These are phyloP conservation scores for Clepsis dumicolana DNA, from an alignment of 2,888 invertebrate species.

Conservation along the genomic window DNA sequence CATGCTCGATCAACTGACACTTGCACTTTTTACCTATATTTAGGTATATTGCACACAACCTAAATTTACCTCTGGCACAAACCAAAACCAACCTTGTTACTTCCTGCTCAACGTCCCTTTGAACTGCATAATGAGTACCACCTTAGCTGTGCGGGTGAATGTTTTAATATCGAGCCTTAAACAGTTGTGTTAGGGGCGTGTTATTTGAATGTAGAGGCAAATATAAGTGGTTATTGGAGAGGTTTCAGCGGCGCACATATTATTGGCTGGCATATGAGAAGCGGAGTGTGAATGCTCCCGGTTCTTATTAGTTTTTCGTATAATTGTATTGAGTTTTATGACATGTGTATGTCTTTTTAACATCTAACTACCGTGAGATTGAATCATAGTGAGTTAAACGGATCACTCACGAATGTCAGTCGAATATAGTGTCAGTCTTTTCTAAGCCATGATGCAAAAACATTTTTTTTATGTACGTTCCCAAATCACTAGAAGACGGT, in stretches of 20 bases:
- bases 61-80: not conserved
- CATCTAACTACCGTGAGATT: no score
- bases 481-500: no score
- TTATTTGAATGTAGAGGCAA: not conserved
- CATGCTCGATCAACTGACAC: conserved; percentile 18
- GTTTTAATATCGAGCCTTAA: not conserved
- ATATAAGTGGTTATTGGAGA: not conserved
- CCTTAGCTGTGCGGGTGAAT: not conserved
- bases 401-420: no score
- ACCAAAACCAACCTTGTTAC: not conserved
- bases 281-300: not conserved
- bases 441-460: no score
- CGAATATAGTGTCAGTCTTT: not conserved
- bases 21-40: conserved; percentile 2
- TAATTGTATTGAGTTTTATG: not conserved
- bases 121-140: not conserved
- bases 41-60: not conserved
- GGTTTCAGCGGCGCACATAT: not conserved
- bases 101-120: not conserved
- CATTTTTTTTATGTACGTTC: no score
- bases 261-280: conserved; percentile 6
- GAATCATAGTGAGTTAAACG: no score
- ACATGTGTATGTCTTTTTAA: not conserved
- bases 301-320: not conserved
- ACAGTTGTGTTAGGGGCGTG: not conserved